These are phyloP conservation scores for Thyatira batis DNA, from an alignment of 2,888 invertebrate species.

Conservation along the genomic window DNA sequence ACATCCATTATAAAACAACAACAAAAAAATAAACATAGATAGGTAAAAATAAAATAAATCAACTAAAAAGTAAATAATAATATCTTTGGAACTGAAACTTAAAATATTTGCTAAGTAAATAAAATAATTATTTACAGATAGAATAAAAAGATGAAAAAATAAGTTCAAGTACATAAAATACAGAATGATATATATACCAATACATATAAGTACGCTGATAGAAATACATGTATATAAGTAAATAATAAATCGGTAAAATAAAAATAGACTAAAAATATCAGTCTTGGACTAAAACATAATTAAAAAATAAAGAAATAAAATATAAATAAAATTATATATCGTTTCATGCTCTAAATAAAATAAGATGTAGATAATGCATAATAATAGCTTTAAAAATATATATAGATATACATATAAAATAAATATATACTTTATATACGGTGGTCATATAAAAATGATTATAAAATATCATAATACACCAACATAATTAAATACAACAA, in stretches of 20 bases:
- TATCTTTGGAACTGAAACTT: constrained; percentile 74
- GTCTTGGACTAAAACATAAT: constrained; percentile 41
- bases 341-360: not conserved
- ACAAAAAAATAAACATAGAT: constrained; percentile 34
- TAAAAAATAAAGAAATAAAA: constrained; percentile 37
- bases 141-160: constrained; percentile 11
- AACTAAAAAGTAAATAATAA: constrained; percentile 47
- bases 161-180: constrained; percentile 25
- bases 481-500: not conserved
- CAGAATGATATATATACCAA: constrained; percentile 26
- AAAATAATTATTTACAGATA: constrained; percentile 6
- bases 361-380: not conserved
- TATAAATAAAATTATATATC: constrained; percentile 29
- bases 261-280: constrained; percentile 41
- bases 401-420: not conserved
- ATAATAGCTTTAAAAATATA: too few relatives aligned
- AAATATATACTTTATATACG: not conserved
- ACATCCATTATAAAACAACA: constrained; percentile 37
- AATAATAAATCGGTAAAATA: constrained; percentile 31
- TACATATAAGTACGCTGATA: constrained; percentile 23
- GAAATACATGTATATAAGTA: constrained; percentile 15
- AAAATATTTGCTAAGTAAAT: constrained; percentile 54
- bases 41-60: constrained; percentile 45
- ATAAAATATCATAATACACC: not conserved
- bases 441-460: not conserved